Evolutionary conservation across 30 jellyfish, hydroid and myxozoan species (phyloP), one percentile per base, ranked within the genome.

Genomic region (Aurelia sp.): DNA sequence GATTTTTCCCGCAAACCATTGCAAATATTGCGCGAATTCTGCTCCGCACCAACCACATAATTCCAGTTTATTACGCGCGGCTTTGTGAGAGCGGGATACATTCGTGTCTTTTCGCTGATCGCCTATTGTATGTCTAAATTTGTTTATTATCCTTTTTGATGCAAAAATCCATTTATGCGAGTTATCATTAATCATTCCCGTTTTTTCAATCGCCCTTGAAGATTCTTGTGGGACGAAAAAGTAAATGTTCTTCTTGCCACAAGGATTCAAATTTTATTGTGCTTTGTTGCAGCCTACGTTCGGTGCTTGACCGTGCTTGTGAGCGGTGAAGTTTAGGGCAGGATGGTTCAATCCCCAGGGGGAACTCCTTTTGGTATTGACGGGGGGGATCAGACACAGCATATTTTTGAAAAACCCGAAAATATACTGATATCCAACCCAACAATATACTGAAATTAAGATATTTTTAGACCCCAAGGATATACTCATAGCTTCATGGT

Each of bases 1-100:
- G 87, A 84, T 84, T 72, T 72, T 62, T 75, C 66, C 86, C 81
- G 66, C 82, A 71, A 48, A 59, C 74, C 92, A 50, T 66, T 84
- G 78, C 60, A 62, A 73, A 40, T 22, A 84, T 53, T 70, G 55
- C 71, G 81, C 82, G 41, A 52, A 76, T 35, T 84, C 67, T 30
- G 10, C 75, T 60, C 50, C 57, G 31, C 61, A 33, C 11, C 17
- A 61, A 84, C 93, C 93, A 57, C 93, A 84, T 84, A 84, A 73
- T 71, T 70, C 72, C 61, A 27, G 91, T 60, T 40, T 53, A 59
- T 33, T 68, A 66, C 85, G 37, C 44, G 53, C 51, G 31, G 55
- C 71, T 51, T 62, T 59, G 65, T 84, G 87, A 35, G 20, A 62
- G 35, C 74, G 19, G 82, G 81, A 73, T 40, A 73, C 58, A 63